Conservation (phyloP, 2,888 invertebrate genomes). For the Eupithecia inturbata region DNA sequence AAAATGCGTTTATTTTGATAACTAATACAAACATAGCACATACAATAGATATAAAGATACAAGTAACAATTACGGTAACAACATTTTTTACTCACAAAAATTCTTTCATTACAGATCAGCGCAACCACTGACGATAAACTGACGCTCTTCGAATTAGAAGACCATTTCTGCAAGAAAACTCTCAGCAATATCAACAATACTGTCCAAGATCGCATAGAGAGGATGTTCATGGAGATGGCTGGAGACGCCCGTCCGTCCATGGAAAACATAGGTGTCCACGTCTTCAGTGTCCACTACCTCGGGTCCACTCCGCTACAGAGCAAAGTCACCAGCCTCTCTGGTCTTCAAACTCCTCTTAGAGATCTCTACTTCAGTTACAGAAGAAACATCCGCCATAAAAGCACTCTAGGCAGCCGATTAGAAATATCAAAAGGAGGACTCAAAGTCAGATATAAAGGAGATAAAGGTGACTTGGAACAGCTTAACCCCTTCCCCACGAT, state of each 20-base stretch:
- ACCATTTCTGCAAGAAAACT: slow-evolving; percentile 71
- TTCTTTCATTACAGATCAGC: slow-evolving; percentile 60
- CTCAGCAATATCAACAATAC: slow-evolving; percentile 83
- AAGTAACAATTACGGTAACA: too few species aligned
- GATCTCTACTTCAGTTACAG: slow-evolving; percentile 88
- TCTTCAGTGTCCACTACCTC: slow-evolving; percentile 91
- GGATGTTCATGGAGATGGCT: slow-evolving; percentile 91
- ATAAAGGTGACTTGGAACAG: slow-evolving; percentile 85
- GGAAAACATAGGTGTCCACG: slow-evolving; percentile 82
- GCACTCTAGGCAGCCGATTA: slow-evolving; percentile 83
- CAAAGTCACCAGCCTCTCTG: slow-evolving; percentile 92
- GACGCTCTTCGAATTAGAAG: slow-evolving; percentile 73
- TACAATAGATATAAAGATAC: too few species aligned
- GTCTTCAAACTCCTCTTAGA: slow-evolving; percentile 91
- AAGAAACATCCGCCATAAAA: slow-evolving; percentile 80
- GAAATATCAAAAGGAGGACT: slow-evolving; percentile 88
- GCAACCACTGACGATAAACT: slow-evolving; percentile 66
- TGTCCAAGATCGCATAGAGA: slow-evolving; percentile 94
- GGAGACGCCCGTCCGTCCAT: slow-evolving; percentile 79
- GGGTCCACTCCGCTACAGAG: slow-evolving; percentile 91
- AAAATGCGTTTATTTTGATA: too few species aligned
- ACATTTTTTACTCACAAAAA: not conserved
- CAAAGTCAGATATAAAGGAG: slow-evolving; percentile 88
- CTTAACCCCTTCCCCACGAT: slow-evolving; percentile 95
- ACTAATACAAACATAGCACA: too few species aligned